Evolutionary conservation across 2,888 invertebrate species (phyloP).

Genomic region (Nudaria mundana): DNA sequence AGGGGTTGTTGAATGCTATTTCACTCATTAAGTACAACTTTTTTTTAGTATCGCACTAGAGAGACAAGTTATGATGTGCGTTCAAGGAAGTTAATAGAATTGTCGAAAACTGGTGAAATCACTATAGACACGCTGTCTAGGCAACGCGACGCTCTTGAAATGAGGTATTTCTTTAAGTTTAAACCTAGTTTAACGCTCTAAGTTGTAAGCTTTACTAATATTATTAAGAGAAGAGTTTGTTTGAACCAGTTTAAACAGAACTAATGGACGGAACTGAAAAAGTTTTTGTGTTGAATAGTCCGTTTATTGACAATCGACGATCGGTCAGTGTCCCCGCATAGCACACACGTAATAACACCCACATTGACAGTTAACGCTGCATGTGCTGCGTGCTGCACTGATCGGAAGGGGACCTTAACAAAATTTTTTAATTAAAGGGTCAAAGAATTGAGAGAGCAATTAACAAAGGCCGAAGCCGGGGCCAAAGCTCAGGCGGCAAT

Average conservation of each 20-base stretch:
- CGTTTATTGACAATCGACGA: too few species aligned
- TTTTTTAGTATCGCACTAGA: constrained; percentile 61
- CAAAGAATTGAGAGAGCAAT: constrained; percentile 61
- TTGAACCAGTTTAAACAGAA: too few species aligned
- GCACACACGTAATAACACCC: too few species aligned
- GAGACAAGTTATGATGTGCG: constrained; percentile 63
- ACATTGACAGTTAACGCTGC: too few species aligned
- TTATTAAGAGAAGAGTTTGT: too few species aligned
- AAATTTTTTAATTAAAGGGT: too few species aligned
- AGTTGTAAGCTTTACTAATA: not conserved
- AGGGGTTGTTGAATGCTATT: too few species aligned
- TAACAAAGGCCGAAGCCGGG: constrained; percentile 43
- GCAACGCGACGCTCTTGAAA: constrained; percentile 69
- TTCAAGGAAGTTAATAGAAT: constrained; percentile 62
- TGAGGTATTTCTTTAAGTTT: constrained; percentile 42
- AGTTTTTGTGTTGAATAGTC: too few species aligned
- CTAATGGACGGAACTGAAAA: too few species aligned
- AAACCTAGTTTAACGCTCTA: not conserved
- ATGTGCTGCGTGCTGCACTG: too few species aligned
- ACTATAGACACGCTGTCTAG: constrained; percentile 63
- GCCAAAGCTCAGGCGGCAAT: constrained; percentile 40
- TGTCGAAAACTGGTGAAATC: constrained; percentile 68
- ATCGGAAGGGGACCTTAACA: too few species aligned
- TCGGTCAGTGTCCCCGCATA: too few species aligned
- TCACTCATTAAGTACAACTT: not conserved